Evolutionary conservation across 2,113 vertebrate species (phyloP), one percentile per base, ranked within the genome.

Genomic region (Nothocercus julius): DNA sequence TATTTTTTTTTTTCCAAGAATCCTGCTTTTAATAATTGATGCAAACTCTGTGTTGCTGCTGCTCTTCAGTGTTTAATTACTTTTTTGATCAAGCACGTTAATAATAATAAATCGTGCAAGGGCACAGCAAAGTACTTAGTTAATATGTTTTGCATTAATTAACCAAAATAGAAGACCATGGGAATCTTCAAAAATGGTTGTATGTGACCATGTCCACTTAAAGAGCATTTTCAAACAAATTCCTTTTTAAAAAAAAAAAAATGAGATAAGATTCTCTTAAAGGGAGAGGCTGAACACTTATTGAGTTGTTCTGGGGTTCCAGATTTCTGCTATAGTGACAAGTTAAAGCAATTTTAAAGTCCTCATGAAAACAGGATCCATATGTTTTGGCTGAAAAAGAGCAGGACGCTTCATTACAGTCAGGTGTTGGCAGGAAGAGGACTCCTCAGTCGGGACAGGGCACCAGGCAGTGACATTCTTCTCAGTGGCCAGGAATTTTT

Each of bases 21-120:
- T 73, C 36, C 85, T 81, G 81, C 54, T 96, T 97, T 97, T 95
- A 97, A 97, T 98, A 98, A 98, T 91, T 94, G 96, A 97, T 95
- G 88, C 49, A 47, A 72, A 96, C 75, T 97, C 91, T 85, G 77
- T 95, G 67, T 97, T 97, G 87, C 93, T 73, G 89, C 87, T 85
- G 95, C 93, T 95, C 89, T 96, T 97, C 87, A 86, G 93, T 94
- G 95, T 95, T 97, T 97, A 98, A 98, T 98, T 97, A 97, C 96
- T 97, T 98, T 98, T 96, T 95, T 97, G 95, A 97, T 98, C 97
- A 98, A 98, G 97, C 79, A 97, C 91, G 93, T 97, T 98, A 98
- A 97, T 93, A 95, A 97, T 96, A 97, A 98, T 97, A 97, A 97
- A 97, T 98, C 96, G 98, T 95, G 96, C 92, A 84, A 74, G 67